Percentiles rank a stretch among this genome's conserved stretches.
Evolutionary conservation across 2,888 invertebrate species (phyloP).

Genomic region (Nesidiocoris tenuis): DNA sequence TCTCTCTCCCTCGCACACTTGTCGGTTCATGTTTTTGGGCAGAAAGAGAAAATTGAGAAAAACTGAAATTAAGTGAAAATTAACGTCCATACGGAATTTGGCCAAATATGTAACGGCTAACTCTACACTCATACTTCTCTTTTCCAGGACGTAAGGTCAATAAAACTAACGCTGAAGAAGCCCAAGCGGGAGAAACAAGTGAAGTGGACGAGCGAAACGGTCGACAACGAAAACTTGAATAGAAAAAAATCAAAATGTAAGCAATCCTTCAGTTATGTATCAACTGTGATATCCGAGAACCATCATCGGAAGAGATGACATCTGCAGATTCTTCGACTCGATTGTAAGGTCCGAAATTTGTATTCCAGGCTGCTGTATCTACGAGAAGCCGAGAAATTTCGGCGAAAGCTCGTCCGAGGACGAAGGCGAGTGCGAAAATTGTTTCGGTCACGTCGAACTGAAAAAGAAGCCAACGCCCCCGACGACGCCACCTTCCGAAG

Average conservation of each 20-base stretch:
- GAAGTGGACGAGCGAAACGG: slow-evolving; percentile 84
- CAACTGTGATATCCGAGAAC: too few relatives aligned
- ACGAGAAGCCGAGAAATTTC: slow-evolving; percentile 82
- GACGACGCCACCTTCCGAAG: slow-evolving; percentile 36
- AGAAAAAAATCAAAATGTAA: slow-evolving; percentile 96
- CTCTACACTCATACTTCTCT: too few relatives aligned
- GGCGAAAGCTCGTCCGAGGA: slow-evolving; percentile 85
- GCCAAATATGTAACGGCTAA: too few relatives aligned
- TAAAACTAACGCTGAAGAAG: slow-evolving; percentile 67
- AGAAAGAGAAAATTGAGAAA: too few relatives aligned
- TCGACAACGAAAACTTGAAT: slow-evolving; percentile 93
- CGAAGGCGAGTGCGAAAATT: slow-evolving; percentile 80
- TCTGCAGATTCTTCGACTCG: too few relatives aligned
- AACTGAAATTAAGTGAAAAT: too few relatives aligned
- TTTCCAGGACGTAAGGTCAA: slow-evolving; percentile 57
- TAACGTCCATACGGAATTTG: too few relatives aligned
- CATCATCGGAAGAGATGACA: too few relatives aligned
- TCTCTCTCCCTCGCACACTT: too few relatives aligned
- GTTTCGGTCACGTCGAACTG: slow-evolving; percentile 76
- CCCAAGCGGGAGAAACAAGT: slow-evolving; percentile 72
- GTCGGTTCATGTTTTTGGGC: too few relatives aligned
- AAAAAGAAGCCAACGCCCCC: slow-evolving; percentile 53
- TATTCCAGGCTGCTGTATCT: slow-evolving; percentile 84
- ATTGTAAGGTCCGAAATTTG: too few relatives aligned
- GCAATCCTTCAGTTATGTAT: slow-evolving; percentile 53